These are phyloP conservation scores for Cygnus olor DNA, from an alignment of 2,797 vertebrate genomes.

Conservation along the genomic window DNA sequence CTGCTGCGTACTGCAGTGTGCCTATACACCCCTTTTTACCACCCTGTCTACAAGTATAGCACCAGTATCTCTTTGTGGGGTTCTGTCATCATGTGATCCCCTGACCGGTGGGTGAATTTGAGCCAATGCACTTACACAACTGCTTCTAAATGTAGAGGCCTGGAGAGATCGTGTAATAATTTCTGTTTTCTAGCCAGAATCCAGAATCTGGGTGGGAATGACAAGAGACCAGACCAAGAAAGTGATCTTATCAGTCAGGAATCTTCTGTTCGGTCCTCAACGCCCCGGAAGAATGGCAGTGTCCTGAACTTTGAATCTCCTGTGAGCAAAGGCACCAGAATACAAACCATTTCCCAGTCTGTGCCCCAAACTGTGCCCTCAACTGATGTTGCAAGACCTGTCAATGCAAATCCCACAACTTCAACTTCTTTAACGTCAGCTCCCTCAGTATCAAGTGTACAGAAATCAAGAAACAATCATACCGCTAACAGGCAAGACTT, in stretches of 20 bases:
- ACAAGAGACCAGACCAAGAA: constrained; percentile 83
- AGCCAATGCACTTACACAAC: neutral
- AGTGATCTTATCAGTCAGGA: constrained; percentile 82
- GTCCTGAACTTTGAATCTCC: constrained; percentile 83
- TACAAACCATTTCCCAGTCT: constrained; percentile 85
- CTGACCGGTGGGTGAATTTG: neutral
- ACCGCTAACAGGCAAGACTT: constrained; percentile 79
- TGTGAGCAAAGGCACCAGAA: constrained; percentile 77
- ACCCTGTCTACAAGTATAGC: neutral
- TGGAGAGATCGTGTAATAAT: neutral
- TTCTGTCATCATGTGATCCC: neutral
- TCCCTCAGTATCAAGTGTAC: constrained; percentile 73
- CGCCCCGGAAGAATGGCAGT: constrained; percentile 83
- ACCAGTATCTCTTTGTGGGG: neutral
- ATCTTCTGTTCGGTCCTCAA: constrained; percentile 79
- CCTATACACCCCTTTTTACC: neutral
- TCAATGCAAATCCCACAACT: constrained; percentile 55
- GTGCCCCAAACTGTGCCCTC: constrained; percentile 77
- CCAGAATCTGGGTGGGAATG: constrained; percentile 82
- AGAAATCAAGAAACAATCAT: constrained; percentile 77
- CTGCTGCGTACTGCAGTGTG: fast-evolving
- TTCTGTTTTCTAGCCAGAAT: constrained; percentile 82
- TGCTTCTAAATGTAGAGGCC: neutral
- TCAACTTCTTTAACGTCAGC: neutral
- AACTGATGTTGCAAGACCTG: constrained; percentile 68